Evolutionary conservation across 2,888 invertebrate genomes (phyloP).

Genomic region (Archips xylosteana): DNA sequence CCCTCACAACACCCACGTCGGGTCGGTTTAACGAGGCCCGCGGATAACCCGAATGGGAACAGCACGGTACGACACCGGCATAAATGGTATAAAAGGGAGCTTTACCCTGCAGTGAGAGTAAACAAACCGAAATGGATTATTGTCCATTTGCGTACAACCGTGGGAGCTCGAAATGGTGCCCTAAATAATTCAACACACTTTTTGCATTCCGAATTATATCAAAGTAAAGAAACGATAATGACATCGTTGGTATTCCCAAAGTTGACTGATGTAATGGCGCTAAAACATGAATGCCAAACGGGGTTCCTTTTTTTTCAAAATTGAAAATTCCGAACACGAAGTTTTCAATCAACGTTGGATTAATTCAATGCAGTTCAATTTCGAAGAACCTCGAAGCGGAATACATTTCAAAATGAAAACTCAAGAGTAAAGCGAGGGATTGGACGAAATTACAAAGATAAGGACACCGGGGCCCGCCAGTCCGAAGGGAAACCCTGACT

Average conservation of each 20-base stretch:
- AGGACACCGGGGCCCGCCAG: constrained; percentile 54
- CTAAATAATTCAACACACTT: constrained; percentile 23
- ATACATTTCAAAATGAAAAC: constrained; percentile 61
- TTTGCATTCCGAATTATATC: constrained; percentile 9
- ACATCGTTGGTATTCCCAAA: constrained; percentile 26
- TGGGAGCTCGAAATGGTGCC: constrained; percentile 20
- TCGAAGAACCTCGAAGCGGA: constrained; percentile 55
- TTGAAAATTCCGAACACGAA: constrained; percentile 49
- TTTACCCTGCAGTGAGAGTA: constrained; percentile 35
- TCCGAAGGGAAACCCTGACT: constrained; percentile 57
- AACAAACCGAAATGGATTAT: constrained; percentile 39
- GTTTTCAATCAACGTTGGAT: constrained; percentile 69
- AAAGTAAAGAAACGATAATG: constrained; percentile 3
- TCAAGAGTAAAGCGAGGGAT: constrained; percentile 55
- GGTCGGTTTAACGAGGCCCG: constrained; percentile 32
- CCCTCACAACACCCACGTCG: constrained; percentile 31
- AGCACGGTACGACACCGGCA: constrained; percentile 31
- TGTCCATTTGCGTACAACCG: constrained; percentile 32
- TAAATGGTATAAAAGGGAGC: constrained; percentile 31
- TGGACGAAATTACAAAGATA: constrained; percentile 61
- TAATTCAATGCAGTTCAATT: constrained; percentile 71
- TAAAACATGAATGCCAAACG: constrained; percentile 9
- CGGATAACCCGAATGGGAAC: constrained; percentile 28
- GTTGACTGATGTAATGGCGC: constrained; percentile 15
- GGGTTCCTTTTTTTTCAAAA: constrained; percentile 9